Base-by-base conservation (phyloP, 1,140 invertebrate genomes). In the Zaprionus vittiger region DNA sequence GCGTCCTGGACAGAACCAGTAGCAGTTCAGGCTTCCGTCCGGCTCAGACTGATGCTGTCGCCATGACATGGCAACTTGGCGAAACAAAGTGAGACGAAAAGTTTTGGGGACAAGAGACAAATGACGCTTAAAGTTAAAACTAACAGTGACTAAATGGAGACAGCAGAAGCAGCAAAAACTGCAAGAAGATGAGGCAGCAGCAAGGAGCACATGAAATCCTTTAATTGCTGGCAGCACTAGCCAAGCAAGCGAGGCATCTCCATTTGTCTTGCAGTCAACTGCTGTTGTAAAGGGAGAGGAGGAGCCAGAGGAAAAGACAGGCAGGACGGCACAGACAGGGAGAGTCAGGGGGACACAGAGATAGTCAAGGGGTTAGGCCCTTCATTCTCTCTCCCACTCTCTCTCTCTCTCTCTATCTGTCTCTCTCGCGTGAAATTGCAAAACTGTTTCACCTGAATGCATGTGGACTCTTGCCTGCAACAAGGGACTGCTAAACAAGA, bases 111-210 rank as follows among this genome's bases (percentile, higher is more conserved):
- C 77, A 77, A 77, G 70, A 89, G 84, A 89, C 84, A 89, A 89
- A 89, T 89, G 85, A 89, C 81, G 78, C 85, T 73, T 72, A 81
- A 81, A 89, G 81, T 90, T 90, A 80, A 81, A 89, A 89, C 84
- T 79, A 89, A 89, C 84, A 89, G 84, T 90, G 84, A 89, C 85
- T 89, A 89, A 89, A 89, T 89, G 85, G 74, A 84, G 75, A 77
- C 84, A 89, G 80, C 62, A 77, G 73, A 62, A 71, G 37, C 38
- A 65, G 31, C 22, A 63, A 49, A 41, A 70, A 61, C 5, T 47
- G 5, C 17, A 20, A 59, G 34, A 55, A 37, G 52, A 38, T 65
- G 57, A 73, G 73, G 52, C 3, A 73, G 64, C 28, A 59, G 26
- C 6, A 47, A 47, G 31, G 11, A 65, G 55, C 17, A 81, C 64